Evolutionary conservation across 2,888 invertebrate genomes (phyloP), one percentile per base, ranked within the genome.

Genomic region (Pharmacophagus antenor): DNA sequence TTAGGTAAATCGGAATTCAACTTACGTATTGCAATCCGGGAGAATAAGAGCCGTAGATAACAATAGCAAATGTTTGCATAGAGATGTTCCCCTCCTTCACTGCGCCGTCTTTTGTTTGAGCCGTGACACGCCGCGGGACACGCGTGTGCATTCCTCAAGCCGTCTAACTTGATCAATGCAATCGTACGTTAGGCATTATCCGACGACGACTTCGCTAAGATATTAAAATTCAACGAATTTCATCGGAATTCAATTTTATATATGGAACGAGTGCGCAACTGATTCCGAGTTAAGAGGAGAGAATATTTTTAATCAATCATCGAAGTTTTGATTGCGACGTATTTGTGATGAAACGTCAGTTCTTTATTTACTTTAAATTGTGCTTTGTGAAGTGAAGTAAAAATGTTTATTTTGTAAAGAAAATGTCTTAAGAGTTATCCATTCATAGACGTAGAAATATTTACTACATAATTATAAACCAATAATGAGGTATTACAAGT

Each of bases 61-160:
- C 59, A 59, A 56, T 64, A 50, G 61, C 51, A 49, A 63, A 61
- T 57, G 61, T 62, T 62, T 62, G 57, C 62, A 51, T 48, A 49
- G 56, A 66, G 59, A 56, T 46, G 44, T 49, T 47, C 54, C 44
- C 48, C 48, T 44, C 54, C 56, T 53, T 49, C 46, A n/a, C 54
- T 58, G 48, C 46, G 51, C 42, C 53, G 55, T 23, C 60, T 31
- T 57, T 62, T 64, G 63, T 66, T 64, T 63, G 62, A 62, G 49
- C 62, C 55, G 57, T 62, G 62, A 58, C 48, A 49, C 58, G 56
- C 57, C 54, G 52, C 47, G 48, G 47, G 58, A 64, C 63, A 37
- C 51, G 50, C 44, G n/a, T 20, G 46, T 42, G 47, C 31, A 37
- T 60, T 25, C 55, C 51, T 55, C 55, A 37, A 46, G 17, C 31